These are phyloP conservation scores for Lucinisca nassula DNA, from an alignment of 2,888 invertebrate species.

Conservation along the genomic window DNA sequence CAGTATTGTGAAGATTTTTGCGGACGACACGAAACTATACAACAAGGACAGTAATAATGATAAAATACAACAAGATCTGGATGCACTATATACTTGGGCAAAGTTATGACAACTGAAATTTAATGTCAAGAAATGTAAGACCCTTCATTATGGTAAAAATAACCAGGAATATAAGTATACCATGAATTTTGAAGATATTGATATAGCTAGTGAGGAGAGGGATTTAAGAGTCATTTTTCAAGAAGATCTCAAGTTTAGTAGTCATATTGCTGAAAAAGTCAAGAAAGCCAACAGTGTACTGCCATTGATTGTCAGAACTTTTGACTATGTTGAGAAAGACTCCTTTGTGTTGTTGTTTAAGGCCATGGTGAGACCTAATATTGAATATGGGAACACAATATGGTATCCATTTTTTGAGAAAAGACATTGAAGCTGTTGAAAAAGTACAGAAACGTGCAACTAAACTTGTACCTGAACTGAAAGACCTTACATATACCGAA, in stretches of 20 bases:
- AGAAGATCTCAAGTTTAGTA: constrained; percentile 11
- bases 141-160: constrained; percentile 7
- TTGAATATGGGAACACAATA: constrained; percentile 10
- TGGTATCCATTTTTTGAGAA: constrained; percentile 23
- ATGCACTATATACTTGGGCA: constrained; percentile 12
- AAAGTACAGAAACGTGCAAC: constrained; percentile 5
- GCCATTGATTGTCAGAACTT: constrained; percentile 1
- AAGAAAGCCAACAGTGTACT: constrained; percentile 37
- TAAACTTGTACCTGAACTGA: neutral
- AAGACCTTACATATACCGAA: neutral
- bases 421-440: constrained; percentile 3
- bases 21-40: constrained; percentile 1
- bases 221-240: constrained; percentile 6
- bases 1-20: neutral
- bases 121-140: constrained; percentile 24
- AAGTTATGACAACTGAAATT: constrained; percentile 8
- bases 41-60: neutral
- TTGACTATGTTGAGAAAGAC: neutral
- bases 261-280: constrained; percentile 20
- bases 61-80: constrained; percentile 2
- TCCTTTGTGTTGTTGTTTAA: neutral
- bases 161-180: constrained; percentile 2
- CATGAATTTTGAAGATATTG: neutral
- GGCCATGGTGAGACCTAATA: neutral
- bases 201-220: neutral